phyloP scores from a whole-genome alignment of 1,140 invertebrate species.

The Drosophila kanapiae region DNA sequence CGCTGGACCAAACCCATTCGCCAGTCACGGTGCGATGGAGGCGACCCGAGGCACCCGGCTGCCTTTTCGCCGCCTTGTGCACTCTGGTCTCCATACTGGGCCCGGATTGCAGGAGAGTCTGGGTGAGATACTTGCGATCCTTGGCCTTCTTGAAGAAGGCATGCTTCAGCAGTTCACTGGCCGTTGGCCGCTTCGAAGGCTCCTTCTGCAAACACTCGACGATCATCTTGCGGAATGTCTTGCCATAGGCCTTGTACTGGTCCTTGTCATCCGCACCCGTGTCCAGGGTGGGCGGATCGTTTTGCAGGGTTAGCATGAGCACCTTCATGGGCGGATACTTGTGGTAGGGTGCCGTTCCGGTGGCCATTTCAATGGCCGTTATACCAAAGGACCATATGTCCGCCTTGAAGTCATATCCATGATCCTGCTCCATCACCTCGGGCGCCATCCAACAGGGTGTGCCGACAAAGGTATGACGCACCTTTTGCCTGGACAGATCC shows the following conservation, averaged over 20 bases:
- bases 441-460: conserved; percentile 99
- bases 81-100: conserved; percentile 95
- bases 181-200: conserved; percentile 96
- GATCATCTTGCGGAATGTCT: conserved; percentile 98
- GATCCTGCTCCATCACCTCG: conserved; percentile 99
- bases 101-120: conserved; percentile 94
- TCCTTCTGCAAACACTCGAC: conserved; percentile 98
- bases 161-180: conserved; percentile 98
- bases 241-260: conserved; percentile 99
- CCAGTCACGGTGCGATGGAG: conserved; percentile 97
- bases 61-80: conserved; percentile 93
- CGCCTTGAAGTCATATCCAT: conserved; percentile 99
- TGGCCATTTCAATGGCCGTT: conserved; percentile 99
- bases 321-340: conserved; percentile 99
- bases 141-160: conserved; percentile 99
- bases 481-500: conserved; percentile 97
- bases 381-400: conserved; percentile 99
- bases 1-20: conserved; percentile 99
- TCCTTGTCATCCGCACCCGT: conserved; percentile 98
- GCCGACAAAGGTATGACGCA: conserved; percentile 98
- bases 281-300: conserved; percentile 98
- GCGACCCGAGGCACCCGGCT: conserved; percentile 95
- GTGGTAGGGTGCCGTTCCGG: conserved; percentile 99
- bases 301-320: conserved; percentile 98
- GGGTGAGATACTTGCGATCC: conserved; percentile 97